A percentile compares a stretch with the other conserved stretches of the same genome.
Conservation (phyloP, 2,888 invertebrate species). For the Amiota mariae region DNA sequence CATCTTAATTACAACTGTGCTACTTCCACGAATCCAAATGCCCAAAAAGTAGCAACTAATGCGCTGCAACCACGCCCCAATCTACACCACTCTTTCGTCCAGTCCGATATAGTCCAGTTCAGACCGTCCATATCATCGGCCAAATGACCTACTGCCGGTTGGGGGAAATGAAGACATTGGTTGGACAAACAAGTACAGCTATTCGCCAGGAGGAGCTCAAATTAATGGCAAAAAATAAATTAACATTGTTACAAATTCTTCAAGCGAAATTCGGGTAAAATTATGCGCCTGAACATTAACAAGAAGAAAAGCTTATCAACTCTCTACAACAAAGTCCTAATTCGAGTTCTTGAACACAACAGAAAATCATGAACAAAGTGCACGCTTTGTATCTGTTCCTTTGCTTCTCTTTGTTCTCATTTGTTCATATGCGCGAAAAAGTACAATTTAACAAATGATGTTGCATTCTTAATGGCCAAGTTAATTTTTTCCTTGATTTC, state of each 20-base stretch:
- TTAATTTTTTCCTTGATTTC: conserved; percentile 46
- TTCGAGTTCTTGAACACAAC: conserved; percentile 40
- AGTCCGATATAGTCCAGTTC: no score
- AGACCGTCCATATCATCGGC: conserved; percentile 2
- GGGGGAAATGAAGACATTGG: conserved; percentile 14
- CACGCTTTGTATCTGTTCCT: neutral
- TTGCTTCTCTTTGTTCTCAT: conserved; percentile 34
- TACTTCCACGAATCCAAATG: conserved; percentile 43
- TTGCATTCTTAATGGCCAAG: conserved; percentile 56
- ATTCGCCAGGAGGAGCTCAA: neutral
- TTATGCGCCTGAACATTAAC: conserved; percentile 11
- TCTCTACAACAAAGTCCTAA: conserved; percentile 43
- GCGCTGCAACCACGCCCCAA: conserved; percentile 50
- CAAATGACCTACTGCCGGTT: conserved; percentile 48
- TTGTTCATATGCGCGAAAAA: conserved; percentile 32
- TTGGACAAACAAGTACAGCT: neutral
- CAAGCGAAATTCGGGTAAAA: conserved; percentile 10
- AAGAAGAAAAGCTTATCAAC: conserved; percentile 4
- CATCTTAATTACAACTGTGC: conserved; percentile 59
- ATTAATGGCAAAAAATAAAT: conserved; percentile 48
- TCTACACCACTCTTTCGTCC: neutral
- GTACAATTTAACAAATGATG: conserved; percentile 50
- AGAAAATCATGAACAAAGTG: no score
- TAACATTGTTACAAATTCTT: conserved; percentile 47
- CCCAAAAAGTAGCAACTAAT: conserved; percentile 50